Base-by-base conservation (phyloP, 2,797 vertebrate genomes). In the Enoplosus armatus region DNA sequence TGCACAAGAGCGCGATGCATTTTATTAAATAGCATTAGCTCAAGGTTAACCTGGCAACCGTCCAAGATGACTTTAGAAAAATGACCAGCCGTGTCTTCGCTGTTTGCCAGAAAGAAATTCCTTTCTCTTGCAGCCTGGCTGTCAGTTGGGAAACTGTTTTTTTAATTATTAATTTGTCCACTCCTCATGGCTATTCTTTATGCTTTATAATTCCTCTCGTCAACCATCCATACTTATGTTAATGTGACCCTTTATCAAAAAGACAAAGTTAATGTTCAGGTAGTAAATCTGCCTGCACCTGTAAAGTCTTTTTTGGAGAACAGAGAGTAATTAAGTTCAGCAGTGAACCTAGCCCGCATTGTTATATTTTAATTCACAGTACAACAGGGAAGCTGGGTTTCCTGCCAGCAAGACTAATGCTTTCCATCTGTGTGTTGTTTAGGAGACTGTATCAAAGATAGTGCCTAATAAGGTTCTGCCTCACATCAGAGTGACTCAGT, bases 401-500 rank as follows among this genome's bases (percentile, higher is more conserved):
- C 80, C 80, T 92, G 93, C 92, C 92, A 94, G 70, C 26, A 63
- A 43, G 41, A 58, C 68, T 92, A 93, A 94, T 94, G 64, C 51
- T 59, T 92, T 81, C 88, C 90, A 90, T 90, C 78, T 93, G 92
- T 84, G 85, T 82, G 81, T 84, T 86, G 82, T 84, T 92, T 68
- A 72, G 72, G 47, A 83, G 31, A 61, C 68, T 50, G 43, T 72
- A 75, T 91, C 80, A 65, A 79, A 82, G 69, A 67, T 65, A 77
- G 69, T 37, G 55, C 89, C 89, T 90, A 78, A 83, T 84, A 91
- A 86, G 85, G 85, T 71, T 84, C 70, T 79, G 73, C 76, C 7
- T 82, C 74, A 72, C 68, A 87, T 85, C 80, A 79, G 61, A 87
- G 69, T n/a, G 24, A 54, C 29, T 82, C 50, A 66, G 72, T 84